These are phyloP conservation scores for Erebia palarica DNA, from an alignment of 2,888 invertebrate genomes.

Conservation along the genomic window DNA sequence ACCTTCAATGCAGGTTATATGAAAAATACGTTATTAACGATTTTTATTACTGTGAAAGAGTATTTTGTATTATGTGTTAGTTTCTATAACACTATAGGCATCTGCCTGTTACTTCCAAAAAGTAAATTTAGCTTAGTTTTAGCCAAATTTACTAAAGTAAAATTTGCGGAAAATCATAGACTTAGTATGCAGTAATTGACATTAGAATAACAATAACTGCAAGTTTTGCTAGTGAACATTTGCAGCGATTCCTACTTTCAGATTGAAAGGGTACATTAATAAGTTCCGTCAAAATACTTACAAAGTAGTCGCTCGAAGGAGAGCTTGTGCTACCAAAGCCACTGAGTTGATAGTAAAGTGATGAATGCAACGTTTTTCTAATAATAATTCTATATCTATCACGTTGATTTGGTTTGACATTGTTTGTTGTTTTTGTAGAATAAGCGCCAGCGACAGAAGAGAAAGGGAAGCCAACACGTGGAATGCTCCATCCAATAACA, in stretches of 20 bases:
- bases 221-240: no score
- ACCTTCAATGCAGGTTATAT: no score
- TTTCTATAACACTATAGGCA: background rate
- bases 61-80: background rate
- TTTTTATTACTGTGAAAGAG: background rate
- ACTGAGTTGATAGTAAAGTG: background rate
- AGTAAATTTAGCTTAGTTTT: no score
- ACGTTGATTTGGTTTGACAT: background rate
- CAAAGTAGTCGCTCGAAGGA: background rate
- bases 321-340: no score
- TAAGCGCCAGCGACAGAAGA: constrained; percentile 59
- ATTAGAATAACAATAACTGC: no score
- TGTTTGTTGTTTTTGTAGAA: constrained; percentile 46
- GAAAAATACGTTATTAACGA: background rate
- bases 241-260: no score
- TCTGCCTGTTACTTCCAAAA: no score
- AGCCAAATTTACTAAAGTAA: no score
- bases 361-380: background rate
- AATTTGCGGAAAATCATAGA: no score
- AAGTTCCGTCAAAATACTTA: background rate
- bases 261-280: no score
- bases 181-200: no score
- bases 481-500: constrained; percentile 56
- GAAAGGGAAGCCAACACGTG: constrained; percentile 68
- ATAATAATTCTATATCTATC: background rate